Percentiles rank a stretch among this genome's conserved stretches.
Conservation (phyloP, 2,113 vertebrate species). For the Tympanuchus pallidicinctus region DNA sequence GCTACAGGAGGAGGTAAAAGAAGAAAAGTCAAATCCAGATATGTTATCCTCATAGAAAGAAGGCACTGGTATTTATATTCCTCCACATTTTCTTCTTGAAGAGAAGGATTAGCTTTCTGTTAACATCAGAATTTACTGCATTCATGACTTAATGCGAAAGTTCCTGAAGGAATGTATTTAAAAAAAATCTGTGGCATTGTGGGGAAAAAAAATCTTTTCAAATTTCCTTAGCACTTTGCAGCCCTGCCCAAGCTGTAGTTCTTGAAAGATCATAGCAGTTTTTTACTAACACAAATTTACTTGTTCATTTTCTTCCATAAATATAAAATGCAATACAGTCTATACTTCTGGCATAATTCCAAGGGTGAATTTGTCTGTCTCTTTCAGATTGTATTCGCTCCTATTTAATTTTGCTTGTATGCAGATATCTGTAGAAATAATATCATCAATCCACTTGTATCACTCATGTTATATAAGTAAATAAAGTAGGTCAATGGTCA, state of each 20-base stretch:
- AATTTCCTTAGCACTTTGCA: background rate
- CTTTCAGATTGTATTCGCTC: background rate
- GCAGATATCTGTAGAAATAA: background rate
- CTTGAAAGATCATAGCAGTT: background rate
- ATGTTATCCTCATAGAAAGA: background rate
- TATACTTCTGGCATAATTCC: background rate
- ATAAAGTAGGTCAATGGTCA: conserved; percentile 38
- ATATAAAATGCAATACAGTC: background rate
- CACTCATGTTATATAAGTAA: conserved; percentile 10
- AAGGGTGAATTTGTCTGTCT: background rate
- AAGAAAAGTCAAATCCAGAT: background rate
- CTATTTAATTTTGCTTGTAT: background rate
- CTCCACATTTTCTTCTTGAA: background rate
- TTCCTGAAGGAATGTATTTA: background rate
- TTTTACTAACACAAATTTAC: background rate
- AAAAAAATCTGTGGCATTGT: background rate
- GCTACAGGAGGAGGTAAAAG: background rate
- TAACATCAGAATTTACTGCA: background rate
- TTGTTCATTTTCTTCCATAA: background rate
- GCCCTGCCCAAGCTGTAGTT: background rate
- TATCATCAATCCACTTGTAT: conserved; percentile 5
- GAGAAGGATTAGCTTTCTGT: background rate
- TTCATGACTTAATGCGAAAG: background rate
- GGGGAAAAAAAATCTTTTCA: background rate
- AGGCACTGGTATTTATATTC: background rate